Evolutionary conservation across 2,797 vertebrate genomes (phyloP), one percentile per base, ranked within the genome.

Genomic region (Lemur catta): DNA sequence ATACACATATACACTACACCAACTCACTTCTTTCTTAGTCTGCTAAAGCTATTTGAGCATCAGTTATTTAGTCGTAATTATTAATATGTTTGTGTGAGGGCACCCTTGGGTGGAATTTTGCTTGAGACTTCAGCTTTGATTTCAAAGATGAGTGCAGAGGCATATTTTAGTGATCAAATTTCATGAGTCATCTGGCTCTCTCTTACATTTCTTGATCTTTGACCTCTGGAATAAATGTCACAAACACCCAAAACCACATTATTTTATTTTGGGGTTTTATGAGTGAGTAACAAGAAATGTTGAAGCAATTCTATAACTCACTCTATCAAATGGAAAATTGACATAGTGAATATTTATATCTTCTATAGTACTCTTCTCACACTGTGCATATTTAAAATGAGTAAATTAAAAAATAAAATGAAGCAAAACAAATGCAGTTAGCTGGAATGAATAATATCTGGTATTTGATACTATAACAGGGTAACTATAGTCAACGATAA

Each of bases 1-100:
- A 67, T 5, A 26, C 6, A 48, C 28, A 59, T 0, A 48, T 0
- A 38, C 0, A 35, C 15, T 65, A 72, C 15, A 74, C 4, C 22
- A 63, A 65, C 30, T 72, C 35, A 57, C 18, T 48, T 89, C 1
- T 43, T 48, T 41, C 20, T 67, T 41, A 57, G 13, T 84, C 26
- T 65, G 12, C 33, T 93, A 50, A 84, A 84, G 59, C 35, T 48
- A 48, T 72, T 59, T 79, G 50, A 52, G 18, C 5, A 43, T 67
- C 65, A 65, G 8, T 17, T 20, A 67, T 57, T 57, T 74, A 38
- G 1, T 41, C 28, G 12, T 35, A 75, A 84, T n/a, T 13, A 43
- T 57, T 57, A 57, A 57, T 57, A 57, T 24, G 28, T 28, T 72
- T 69, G 17, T 78, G 28, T 55, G 43, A 93, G 71, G 18, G 15